Conservation (phyloP, 1,140 invertebrate genomes). For the Melipona quadrifasciata region DNA sequence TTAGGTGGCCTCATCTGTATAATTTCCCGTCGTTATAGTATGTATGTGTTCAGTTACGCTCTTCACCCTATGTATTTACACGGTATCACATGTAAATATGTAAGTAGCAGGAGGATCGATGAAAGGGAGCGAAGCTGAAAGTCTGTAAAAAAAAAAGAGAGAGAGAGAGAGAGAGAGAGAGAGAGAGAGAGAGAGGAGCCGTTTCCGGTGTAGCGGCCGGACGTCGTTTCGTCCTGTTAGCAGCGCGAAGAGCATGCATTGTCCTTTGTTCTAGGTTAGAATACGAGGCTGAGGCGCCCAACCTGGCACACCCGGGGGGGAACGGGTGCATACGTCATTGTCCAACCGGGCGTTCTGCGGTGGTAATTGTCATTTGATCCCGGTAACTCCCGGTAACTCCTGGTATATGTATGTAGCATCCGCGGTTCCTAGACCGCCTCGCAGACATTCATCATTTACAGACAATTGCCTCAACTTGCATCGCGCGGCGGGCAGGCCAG, state of each 20-base stretch:
- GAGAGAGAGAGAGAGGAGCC: neutral
- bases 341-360: conserved; percentile 71
- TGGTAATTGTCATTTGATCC: conserved; percentile 79
- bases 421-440: conserved; percentile 59
- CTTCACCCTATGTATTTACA: no score
- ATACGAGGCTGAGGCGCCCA: conserved; percentile 50
- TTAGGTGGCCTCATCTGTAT: no score
- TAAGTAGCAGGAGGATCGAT: no score
- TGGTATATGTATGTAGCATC: conserved; percentile 56
- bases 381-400: conserved; percentile 55
- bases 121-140: no score
- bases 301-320: conserved; percentile 42
- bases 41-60: no score
- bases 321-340: conserved; percentile 75
- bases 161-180: no score
- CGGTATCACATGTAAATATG: no score
- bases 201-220: no score
- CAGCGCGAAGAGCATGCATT: conserved; percentile 58
- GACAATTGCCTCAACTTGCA: conserved; percentile 75
- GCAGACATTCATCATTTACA: conserved; percentile 77
- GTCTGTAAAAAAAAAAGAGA: no score
- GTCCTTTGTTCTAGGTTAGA: conserved; percentile 68
- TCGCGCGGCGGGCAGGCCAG: conserved; percentile 55
- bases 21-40: no score
- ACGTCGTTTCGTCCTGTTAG: conserved; percentile 40